Base-by-base conservation (phyloP, 2,797 vertebrate genomes). In the Enoplosus armatus region DNA sequence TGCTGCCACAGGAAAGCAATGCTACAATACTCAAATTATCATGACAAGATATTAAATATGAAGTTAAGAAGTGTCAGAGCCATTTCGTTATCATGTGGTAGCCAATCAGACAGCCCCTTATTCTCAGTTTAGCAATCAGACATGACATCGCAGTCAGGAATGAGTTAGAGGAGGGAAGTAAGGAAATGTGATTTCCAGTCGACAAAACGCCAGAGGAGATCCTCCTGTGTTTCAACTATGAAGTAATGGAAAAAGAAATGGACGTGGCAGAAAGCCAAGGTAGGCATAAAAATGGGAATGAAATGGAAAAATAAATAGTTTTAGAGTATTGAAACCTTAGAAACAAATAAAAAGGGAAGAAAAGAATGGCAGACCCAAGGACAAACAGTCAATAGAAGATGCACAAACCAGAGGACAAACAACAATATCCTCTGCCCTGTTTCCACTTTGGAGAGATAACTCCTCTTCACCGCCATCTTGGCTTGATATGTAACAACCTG, bases 181-280 rank as follows among this genome's bases (percentile, higher is more conserved):
- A 72, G 82, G 72, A 90, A 89, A 92, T 84, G 69, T 8, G 11
- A 85, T 89, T 87, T 89, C 76, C 82, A 87, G 77, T 27, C 54
- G 3, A 76, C 33, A 64, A 35, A 80, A 84, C 20, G 5, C 77
- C 64, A 67, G 56, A 77, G 72, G 86, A 80, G 59, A 75, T 71
- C 64, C 47, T 75, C 68, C 87, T 60, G 63, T 62, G 85, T 91
- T 90, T 85, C 82, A 48, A 8, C 64, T 16, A 22, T 80, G 73
- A 87, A 75, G 81, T 60, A 64, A 79, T 14, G 77, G 77, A 84
- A 84, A 62, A 79, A 68, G 31, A 55, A 69, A 77, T 51, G 61
- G 35, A 80, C 1, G 66, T 72, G 77, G 76, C 62, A 70, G 27
- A 43, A 33, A 39, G 45, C 65, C 48, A 59, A 29, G 10, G 33